Conservation (phyloP, 2,888 invertebrate genomes). For the Ethmia dodecea region DNA sequence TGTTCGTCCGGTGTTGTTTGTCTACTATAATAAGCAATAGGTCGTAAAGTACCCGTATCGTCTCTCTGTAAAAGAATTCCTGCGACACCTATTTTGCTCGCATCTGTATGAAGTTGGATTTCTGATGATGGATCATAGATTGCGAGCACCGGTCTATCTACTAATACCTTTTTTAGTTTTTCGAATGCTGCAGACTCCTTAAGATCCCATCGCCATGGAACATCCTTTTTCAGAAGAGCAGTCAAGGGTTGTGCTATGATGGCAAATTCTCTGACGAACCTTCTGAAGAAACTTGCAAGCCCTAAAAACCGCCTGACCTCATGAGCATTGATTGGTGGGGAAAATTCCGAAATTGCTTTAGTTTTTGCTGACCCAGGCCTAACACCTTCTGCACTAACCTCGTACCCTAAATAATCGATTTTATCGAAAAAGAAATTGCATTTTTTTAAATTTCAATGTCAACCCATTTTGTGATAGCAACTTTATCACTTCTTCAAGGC, state of each 20-base stretch:
- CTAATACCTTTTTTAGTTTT: slow-evolving; percentile 5
- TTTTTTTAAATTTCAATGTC: neutral
- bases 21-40: slow-evolving; percentile 14
- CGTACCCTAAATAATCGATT: neutral
- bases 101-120: slow-evolving; percentile 19
- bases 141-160: slow-evolving; percentile 17
- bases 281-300: slow-evolving; percentile 6
- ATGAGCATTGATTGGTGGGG: slow-evolving; percentile 2
- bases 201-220: neutral
- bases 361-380: slow-evolving; percentile 8
- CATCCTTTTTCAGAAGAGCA: slow-evolving; percentile 3
- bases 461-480: neutral
- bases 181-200: neutral
- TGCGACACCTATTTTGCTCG: slow-evolving; percentile 10
- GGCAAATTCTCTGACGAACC: slow-evolving; percentile 8
- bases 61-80: slow-evolving; percentile 11
- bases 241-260: slow-evolving; percentile 7
- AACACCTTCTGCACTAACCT: slow-evolving; percentile 5
- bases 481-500: neutral
- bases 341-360: slow-evolving; percentile 8
- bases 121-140: slow-evolving; percentile 23
- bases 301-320: slow-evolving; percentile 10
- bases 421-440: neutral
- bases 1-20: slow-evolving; percentile 18
- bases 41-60: neutral